These are phyloP conservation scores for Caerostris extrusa DNA, from an alignment of 1,140 invertebrate species.

Conservation along the genomic window DNA sequence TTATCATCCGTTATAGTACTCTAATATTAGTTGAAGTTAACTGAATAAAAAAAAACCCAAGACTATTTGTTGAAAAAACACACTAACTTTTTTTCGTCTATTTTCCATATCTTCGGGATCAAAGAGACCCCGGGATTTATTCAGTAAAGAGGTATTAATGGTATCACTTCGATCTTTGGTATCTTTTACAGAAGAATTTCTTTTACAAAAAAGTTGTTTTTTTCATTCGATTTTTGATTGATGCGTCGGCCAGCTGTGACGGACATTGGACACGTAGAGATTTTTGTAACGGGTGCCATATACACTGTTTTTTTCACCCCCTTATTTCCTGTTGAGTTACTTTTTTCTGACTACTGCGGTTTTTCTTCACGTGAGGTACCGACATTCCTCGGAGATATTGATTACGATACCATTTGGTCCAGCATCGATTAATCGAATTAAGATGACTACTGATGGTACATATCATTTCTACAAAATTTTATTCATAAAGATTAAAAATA, in stretches of 20 bases:
- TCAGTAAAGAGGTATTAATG: slow-evolving; percentile 74
- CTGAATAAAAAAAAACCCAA: not conserved
- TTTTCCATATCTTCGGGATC: slow-evolving; percentile 33
- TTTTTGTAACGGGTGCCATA: slow-evolving; percentile 55
- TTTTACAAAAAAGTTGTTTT: slow-evolving; percentile 11
- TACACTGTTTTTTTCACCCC: slow-evolving; percentile 5
- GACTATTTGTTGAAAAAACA: not conserved
- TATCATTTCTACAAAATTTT: too few relatives aligned
- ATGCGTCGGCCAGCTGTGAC: slow-evolving; percentile 63
- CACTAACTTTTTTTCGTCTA: not conserved
- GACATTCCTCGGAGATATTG: not conserved
- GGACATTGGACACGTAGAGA: slow-evolving; percentile 20
- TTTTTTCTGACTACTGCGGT: slow-evolving; percentile 12
- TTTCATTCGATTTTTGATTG: slow-evolving; percentile 58
- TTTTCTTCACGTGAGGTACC: not conserved
- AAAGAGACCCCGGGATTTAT: slow-evolving; percentile 61
- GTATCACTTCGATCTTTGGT: slow-evolving; percentile 56
- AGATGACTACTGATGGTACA: not conserved
- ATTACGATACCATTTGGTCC: not conserved
- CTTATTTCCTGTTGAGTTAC: not conserved
- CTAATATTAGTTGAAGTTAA: not conserved
- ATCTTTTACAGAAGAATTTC: slow-evolving; percentile 40
- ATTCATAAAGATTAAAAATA: too few relatives aligned
- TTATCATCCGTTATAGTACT: not conserved
- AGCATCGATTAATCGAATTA: not conserved